Evolutionary conservation across 2,888 invertebrate species (phyloP).

Genomic region (Ernsta delagoae): DNA sequence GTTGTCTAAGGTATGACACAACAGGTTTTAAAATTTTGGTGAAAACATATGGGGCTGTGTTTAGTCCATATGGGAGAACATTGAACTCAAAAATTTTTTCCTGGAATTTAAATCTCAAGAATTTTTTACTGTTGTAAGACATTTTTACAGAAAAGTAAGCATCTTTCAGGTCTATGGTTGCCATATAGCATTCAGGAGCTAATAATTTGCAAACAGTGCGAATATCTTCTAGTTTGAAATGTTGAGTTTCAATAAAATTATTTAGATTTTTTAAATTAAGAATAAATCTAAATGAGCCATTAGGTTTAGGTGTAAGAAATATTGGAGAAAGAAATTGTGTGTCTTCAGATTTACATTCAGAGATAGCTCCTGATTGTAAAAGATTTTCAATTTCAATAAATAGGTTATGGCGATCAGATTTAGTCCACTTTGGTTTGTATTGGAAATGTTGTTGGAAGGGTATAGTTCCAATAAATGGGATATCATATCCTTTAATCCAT

Average conservation of each 20-base stretch:
- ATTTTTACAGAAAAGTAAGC: neutral
- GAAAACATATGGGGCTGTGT: neutral
- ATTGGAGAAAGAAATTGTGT: neutral
- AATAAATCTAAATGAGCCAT: neutral
- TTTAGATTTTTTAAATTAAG: neutral
- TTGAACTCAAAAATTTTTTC: neutral
- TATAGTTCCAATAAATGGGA: neutral
- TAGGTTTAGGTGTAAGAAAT: neutral
- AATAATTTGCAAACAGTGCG: neutral
- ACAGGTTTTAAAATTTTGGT: neutral
- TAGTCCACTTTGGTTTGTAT: neutral
- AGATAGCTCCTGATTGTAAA: neutral
- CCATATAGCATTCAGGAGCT: neutral
- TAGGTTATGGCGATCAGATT: neutral
- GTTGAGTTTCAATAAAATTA: neutral
- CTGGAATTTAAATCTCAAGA: neutral
- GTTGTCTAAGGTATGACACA: neutral
- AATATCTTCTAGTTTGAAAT: neutral
- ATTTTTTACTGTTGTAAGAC: neutral
- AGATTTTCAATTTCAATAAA: neutral
- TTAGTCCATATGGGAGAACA: neutral
- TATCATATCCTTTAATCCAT: neutral
- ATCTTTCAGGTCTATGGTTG: neutral
- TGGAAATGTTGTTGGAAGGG: neutral
- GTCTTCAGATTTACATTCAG: neutral